These are phyloP conservation scores for Ondatra zibethicus DNA, from an alignment of 2,113 vertebrate species.

Conservation along the genomic window DNA sequence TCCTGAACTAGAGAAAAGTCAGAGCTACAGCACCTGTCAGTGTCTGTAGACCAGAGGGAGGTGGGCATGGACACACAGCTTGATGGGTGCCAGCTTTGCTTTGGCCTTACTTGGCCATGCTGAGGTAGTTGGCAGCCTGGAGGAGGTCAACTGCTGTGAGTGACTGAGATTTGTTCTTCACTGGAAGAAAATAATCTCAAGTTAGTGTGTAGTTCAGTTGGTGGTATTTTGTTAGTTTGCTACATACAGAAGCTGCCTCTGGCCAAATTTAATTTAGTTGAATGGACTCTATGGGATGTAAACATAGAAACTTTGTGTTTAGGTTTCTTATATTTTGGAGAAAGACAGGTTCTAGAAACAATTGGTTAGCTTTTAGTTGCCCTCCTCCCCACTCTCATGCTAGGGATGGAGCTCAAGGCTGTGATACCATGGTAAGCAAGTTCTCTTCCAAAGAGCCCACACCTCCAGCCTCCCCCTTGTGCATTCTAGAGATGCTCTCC, in stretches of 20 bases:
- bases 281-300: no score
- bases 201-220: neutral
- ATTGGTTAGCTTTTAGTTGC: neutral
- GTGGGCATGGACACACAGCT: neutral
- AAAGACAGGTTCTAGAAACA: neutral
- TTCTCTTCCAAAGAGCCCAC: neutral
- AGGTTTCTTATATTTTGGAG: neutral
- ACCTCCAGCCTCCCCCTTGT: neutral
- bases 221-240: neutral
- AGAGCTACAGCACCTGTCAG: no score
- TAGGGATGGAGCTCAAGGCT: neutral
- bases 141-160: neutral
- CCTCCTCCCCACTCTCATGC: neutral
- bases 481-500: neutral
- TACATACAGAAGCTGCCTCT: neutral
- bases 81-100: no score
- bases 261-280: neutral
- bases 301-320: neutral
- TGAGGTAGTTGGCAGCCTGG: neutral
- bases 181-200: neutral
- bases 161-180: neutral
- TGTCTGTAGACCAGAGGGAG: neutral
- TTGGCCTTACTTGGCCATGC: neutral
- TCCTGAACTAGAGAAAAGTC: neutral
- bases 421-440: neutral